A percentile compares a stretch with the other conserved stretches of the same genome.
Conservation (phyloP, 2,113 vertebrate species). For the Dicaeum eximium region DNA sequence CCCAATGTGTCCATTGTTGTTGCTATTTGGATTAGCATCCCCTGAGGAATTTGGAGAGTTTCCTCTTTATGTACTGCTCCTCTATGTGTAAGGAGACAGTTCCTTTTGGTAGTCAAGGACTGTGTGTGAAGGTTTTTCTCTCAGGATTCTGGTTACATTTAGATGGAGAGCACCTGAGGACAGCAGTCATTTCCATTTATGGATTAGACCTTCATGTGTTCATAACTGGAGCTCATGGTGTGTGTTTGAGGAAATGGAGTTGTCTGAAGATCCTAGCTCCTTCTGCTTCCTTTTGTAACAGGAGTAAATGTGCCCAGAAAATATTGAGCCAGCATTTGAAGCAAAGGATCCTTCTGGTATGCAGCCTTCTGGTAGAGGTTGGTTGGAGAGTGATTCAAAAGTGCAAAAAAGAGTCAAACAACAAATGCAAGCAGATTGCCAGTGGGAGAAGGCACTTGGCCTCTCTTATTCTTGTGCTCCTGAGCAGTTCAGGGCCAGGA, state of each 20-base stretch:
- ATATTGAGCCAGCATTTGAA: neutral
- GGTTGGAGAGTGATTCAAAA: neutral
- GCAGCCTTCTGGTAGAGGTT: neutral
- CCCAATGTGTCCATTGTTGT: neutral
- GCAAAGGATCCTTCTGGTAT: neutral
- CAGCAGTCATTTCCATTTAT: neutral
- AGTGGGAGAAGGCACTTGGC: neutral
- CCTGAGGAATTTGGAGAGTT: neutral
- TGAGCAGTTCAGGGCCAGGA: neutral
- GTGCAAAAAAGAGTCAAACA: neutral
- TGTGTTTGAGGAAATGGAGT: neutral
- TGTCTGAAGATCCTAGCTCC: neutral
- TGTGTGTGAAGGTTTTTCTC: neutral
- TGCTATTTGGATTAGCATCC: neutral
- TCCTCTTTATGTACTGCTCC: neutral
- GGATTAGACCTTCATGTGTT: neutral
- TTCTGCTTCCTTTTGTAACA: neutral
- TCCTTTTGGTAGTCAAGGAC: neutral
- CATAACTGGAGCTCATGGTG: neutral
- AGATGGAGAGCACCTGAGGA: neutral
- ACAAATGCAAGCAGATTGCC: neutral
- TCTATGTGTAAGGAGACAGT: neutral
- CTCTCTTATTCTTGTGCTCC: neutral
- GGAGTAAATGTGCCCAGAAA: neutral
- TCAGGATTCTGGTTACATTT: conserved; percentile 1